phyloP scores from a whole-genome alignment of 2,888 invertebrate species.

The Entomobrya proxima region DNA sequence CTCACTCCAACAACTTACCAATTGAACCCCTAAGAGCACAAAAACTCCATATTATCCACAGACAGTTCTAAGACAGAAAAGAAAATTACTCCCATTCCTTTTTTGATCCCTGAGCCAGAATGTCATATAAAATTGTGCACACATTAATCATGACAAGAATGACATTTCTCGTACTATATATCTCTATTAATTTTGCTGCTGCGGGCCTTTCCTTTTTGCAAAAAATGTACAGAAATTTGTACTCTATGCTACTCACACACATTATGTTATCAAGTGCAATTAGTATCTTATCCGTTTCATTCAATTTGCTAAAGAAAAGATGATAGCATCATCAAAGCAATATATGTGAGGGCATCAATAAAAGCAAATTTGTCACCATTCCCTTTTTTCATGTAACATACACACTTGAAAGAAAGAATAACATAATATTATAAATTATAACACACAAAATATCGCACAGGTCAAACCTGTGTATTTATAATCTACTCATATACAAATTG shows the following conservation, averaged over 20 bases:
- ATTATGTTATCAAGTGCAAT: neutral
- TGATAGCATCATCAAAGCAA: too few relatives aligned
- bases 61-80: neutral
- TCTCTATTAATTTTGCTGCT: neutral
- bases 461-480: neutral
- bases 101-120: neutral
- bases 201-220: neutral
- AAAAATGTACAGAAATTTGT: neutral
- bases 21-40: neutral
- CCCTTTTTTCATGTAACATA: neutral
- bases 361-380: neutral
- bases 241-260: too few relatives aligned
- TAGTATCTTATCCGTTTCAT: neutral
- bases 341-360: too few relatives aligned
- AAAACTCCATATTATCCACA: neutral
- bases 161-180: neutral
- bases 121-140: neutral
- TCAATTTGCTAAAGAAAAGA: too few relatives aligned
- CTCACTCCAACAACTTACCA: constrained; percentile 7
- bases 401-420: neutral
- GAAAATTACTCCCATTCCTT: neutral
- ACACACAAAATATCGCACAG: too few relatives aligned
- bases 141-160: neutral
- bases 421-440: neutral
- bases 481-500: neutral